These are phyloP conservation scores for Heterodera schachtii DNA, from an alignment of 1,140 invertebrate genomes.

Conservation along the genomic window DNA sequence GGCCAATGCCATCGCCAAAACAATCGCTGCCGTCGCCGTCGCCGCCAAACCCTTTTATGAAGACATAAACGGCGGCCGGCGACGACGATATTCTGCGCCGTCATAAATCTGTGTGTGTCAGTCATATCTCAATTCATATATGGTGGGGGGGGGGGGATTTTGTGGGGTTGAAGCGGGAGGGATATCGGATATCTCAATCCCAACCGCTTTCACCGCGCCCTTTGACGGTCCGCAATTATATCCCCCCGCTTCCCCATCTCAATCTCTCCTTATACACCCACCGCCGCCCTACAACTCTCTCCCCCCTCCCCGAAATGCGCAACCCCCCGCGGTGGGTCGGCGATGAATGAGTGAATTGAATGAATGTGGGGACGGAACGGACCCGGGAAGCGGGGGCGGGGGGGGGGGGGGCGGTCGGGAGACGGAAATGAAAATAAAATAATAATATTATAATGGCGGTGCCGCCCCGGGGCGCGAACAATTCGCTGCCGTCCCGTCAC, in stretches of 20 bases:
- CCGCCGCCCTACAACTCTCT: too few species aligned
- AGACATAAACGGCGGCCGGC: not conserved
- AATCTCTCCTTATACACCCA: not conserved
- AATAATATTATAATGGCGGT: not conserved
- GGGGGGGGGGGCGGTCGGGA: not conserved
- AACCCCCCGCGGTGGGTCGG: not conserved
- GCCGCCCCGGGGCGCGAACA: slow-evolving; percentile 4
- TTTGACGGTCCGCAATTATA: slow-evolving; percentile 12
- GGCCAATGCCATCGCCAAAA: too few species aligned
- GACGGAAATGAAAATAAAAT: not conserved
- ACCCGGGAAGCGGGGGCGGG: too few species aligned
- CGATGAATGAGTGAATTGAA: not conserved
- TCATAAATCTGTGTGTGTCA: not conserved
- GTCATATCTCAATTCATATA: too few species aligned
- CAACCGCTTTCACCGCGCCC: not conserved
- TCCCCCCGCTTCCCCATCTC: not conserved
- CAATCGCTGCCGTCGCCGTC: too few species aligned
- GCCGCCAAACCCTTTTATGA: not conserved
- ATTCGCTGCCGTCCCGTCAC: not conserved
- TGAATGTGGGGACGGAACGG: not conserved
- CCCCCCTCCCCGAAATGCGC: not conserved
- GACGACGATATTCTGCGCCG: not conserved
- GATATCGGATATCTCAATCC: not conserved
- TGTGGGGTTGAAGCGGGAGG: too few species aligned
- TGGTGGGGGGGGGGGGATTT: too few species aligned